Evolutionary conservation across 2,113 vertebrate species (phyloP).

Genomic region (Bambusicola thoracicus): DNA sequence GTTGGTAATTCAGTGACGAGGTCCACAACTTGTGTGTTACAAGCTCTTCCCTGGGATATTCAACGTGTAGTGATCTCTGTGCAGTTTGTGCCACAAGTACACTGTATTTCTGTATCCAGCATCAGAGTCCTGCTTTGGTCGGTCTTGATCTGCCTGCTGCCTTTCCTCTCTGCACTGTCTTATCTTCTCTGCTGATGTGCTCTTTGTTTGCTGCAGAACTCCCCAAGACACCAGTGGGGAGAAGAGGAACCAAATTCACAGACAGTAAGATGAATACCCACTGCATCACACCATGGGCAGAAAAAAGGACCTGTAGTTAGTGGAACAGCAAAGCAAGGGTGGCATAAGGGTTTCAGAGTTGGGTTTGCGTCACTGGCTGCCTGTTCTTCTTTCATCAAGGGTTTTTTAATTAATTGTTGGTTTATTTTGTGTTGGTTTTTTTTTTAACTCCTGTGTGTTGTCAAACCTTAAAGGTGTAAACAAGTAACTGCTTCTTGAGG

Average conservation of each 20-base stretch:
- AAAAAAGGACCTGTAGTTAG: background rate
- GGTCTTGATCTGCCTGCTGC: background rate
- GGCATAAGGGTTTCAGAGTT: background rate
- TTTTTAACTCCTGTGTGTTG: background rate
- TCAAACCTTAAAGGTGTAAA: background rate
- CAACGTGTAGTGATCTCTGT: background rate
- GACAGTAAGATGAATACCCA: constrained; percentile 72
- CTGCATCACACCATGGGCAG: background rate
- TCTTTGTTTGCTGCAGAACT: constrained; percentile 79
- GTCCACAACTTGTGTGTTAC: background rate
- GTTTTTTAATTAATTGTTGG: background rate
- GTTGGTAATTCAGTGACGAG: background rate
- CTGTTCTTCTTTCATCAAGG: background rate
- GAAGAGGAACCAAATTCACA: constrained; percentile 86
- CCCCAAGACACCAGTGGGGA: constrained; percentile 87
- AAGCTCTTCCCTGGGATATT: background rate
- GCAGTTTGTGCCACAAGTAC: background rate
- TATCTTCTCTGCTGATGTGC: constrained; percentile 32
- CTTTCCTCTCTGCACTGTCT: background rate
- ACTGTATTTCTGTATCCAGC: background rate
- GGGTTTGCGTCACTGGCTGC: background rate
- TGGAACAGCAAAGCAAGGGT: background rate
- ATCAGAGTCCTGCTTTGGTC: background rate
- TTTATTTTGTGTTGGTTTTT: background rate
- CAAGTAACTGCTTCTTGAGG: background rate